Percentiles rank a stretch among this genome's conserved stretches.
phyloP scores from a whole-genome alignment of 2,888 invertebrate species.

The Pedicia rivosa region DNA sequence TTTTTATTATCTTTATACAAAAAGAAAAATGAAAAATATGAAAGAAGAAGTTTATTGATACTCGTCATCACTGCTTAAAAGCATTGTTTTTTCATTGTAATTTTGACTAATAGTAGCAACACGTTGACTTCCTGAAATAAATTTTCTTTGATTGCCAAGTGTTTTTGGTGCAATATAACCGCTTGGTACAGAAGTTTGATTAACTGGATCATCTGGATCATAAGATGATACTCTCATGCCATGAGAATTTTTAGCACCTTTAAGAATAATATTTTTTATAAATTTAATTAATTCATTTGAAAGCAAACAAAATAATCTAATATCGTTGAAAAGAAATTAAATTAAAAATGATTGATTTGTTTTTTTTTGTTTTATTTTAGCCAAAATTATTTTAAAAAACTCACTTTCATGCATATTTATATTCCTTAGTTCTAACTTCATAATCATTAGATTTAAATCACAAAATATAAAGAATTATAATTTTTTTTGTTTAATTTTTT shows the following conservation, averaged over 20 bases:
- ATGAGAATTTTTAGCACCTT: slow-evolving; percentile 45
- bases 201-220: slow-evolving; percentile 49
- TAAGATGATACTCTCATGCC: slow-evolving; percentile 49
- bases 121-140: slow-evolving; percentile 48
- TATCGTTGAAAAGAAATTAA: neutral
- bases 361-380: too few species aligned
- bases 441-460: too few species aligned
- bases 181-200: slow-evolving; percentile 23
- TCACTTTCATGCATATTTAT: too few species aligned
- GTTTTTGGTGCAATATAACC: slow-evolving; percentile 33
- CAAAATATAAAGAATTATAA: too few species aligned
- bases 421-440: too few species aligned
- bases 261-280: slow-evolving; percentile 8
- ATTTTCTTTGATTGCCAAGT: slow-evolving; percentile 33
- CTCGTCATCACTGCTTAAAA: slow-evolving; percentile 91
- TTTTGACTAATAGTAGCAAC: slow-evolving; percentile 69
- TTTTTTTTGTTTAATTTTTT: too few species aligned
- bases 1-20: too few species aligned
- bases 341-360: too few species aligned
- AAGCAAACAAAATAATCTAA: slow-evolving; percentile 4
- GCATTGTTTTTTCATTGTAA: slow-evolving; percentile 91
- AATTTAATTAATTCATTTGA: neutral
- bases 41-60: slow-evolving; percentile 45
- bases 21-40: too few species aligned
- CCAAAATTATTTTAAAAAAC: too few species aligned